Percentiles rank a stretch among this genome's conserved stretches.
Evolutionary conservation across 2,797 vertebrate species (phyloP).

Genomic region (Sebastes dallii): DNA sequence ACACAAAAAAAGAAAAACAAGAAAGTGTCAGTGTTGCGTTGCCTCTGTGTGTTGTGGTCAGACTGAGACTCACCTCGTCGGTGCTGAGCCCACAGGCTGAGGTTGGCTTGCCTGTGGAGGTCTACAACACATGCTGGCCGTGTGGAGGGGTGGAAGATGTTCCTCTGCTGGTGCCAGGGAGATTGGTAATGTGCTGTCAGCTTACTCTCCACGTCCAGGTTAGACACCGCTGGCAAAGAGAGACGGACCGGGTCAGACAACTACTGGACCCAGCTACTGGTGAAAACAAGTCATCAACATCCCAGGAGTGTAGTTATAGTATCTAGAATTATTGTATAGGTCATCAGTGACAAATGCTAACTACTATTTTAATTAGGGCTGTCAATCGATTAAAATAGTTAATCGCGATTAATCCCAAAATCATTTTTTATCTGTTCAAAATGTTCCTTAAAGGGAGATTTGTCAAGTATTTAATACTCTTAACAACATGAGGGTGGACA

Average conservation of each 20-base stretch:
- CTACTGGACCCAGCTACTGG: too few species aligned
- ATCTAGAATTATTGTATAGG: too few species aligned
- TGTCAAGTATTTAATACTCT: too few species aligned
- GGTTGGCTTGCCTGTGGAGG: slow-evolving; percentile 89
- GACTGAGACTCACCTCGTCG: slow-evolving; percentile 82
- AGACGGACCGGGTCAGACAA: background rate
- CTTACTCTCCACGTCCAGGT: slow-evolving; percentile 96
- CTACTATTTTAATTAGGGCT: too few species aligned
- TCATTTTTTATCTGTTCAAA: too few species aligned
- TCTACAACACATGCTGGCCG: slow-evolving; percentile 92
- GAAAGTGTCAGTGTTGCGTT: too few species aligned
- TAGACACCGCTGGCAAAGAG: slow-evolving; percentile 88
- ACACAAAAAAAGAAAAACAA: too few species aligned
- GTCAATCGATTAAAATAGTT: too few species aligned
- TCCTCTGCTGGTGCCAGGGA: slow-evolving; percentile 92
- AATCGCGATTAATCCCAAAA: too few species aligned
- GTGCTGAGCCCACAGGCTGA: slow-evolving; percentile 85
- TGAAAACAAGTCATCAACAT: too few species aligned
- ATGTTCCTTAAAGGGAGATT: too few species aligned
- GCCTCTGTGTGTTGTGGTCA: background rate
- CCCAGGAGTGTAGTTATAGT: background rate
- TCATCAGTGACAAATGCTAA: too few species aligned
- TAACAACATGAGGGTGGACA: accelerated
- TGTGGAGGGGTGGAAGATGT: slow-evolving; percentile 88
- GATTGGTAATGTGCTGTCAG: slow-evolving; percentile 89